Evolutionary conservation across 2,888 invertebrate species (phyloP).

Genomic region (Diarsia mendica): DNA sequence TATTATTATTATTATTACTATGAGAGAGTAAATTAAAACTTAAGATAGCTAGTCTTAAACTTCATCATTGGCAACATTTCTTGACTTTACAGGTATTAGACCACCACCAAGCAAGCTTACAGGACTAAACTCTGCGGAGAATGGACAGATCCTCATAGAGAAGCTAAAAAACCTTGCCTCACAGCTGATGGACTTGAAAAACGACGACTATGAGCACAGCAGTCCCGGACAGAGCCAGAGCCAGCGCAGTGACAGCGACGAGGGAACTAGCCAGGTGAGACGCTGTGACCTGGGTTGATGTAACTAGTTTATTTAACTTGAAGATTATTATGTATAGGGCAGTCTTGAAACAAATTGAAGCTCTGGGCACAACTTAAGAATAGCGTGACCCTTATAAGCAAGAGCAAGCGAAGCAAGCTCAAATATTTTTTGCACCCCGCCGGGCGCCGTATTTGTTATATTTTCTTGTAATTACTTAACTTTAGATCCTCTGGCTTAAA

Average conservation of each 20-base stretch:
- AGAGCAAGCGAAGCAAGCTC: background rate
- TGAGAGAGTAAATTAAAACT: background rate
- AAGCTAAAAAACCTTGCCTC: slow-evolving; percentile 83
- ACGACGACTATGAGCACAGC: slow-evolving; percentile 47
- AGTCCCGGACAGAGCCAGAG: slow-evolving; percentile 63
- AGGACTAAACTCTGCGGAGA: slow-evolving; percentile 80
- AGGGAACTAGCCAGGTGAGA: slow-evolving; percentile 29
- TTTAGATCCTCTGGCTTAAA: background rate
- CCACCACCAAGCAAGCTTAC: slow-evolving; percentile 84
- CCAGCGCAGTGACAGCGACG: slow-evolving; percentile 31
- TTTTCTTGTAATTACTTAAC: background rate
- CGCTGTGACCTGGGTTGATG: background rate
- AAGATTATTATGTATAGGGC: background rate
- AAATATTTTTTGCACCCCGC: background rate
- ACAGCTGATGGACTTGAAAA: slow-evolving; percentile 76
- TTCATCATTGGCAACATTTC: background rate
- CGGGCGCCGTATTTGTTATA: background rate
- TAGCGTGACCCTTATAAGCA: background rate
- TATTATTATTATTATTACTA: no score
- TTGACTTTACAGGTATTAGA: slow-evolving; percentile 60
- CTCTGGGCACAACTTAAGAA: background rate
- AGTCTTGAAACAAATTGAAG: background rate
- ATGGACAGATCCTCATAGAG: slow-evolving; percentile 83
- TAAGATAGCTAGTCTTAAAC: background rate
- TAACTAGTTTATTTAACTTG: background rate